A percentile compares a stretch with the other conserved stretches of the same genome.
These are phyloP conservation scores for Octonoba sinensis DNA, from an alignment of 2,888 invertebrate genomes.

Conservation along the genomic window DNA sequence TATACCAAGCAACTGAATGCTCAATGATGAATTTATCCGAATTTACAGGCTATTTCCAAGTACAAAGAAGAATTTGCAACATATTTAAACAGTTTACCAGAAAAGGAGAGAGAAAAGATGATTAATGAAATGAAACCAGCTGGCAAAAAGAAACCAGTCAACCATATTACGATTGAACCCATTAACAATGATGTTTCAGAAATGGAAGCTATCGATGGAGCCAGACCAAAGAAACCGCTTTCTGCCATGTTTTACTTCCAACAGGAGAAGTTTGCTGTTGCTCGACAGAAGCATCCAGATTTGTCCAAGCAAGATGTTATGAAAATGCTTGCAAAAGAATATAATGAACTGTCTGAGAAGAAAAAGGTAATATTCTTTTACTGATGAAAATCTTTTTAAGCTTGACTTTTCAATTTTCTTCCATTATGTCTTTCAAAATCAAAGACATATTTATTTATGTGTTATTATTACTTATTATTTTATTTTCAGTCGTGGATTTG, in stretches of 20 bases:
- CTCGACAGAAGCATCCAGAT: slow-evolving; percentile 73
- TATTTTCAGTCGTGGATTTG: too few species aligned
- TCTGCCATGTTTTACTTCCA: slow-evolving; percentile 75
- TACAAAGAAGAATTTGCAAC: slow-evolving; percentile 74
- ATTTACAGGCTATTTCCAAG: slow-evolving; percentile 68
- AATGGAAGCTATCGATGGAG: slow-evolving; percentile 64
- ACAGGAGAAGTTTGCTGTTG: slow-evolving; percentile 73
- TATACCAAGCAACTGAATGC: too few species aligned
- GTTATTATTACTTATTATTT: too few species aligned
- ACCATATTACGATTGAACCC: slow-evolving; percentile 46
- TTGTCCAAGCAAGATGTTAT: slow-evolving; percentile 67
- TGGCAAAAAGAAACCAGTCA: slow-evolving; percentile 67
- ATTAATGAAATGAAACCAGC: slow-evolving; percentile 71
- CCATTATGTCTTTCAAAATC: not conserved
- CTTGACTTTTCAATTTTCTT: not conserved
- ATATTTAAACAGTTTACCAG: slow-evolving; percentile 73
- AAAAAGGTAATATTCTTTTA: slow-evolving; percentile 66
- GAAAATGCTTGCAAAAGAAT: slow-evolving; percentile 67
- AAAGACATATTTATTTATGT: not conserved
- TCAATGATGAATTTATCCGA: too few species aligned
- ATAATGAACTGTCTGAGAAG: slow-evolving; percentile 66
- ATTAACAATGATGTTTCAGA: slow-evolving; percentile 46
- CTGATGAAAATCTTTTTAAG: not conserved
- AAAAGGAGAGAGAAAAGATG: slow-evolving; percentile 71
- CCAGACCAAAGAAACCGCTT: slow-evolving; percentile 71